Conservation (phyloP, 2,113 vertebrate genomes). For the Catagonus wagneri region DNA sequence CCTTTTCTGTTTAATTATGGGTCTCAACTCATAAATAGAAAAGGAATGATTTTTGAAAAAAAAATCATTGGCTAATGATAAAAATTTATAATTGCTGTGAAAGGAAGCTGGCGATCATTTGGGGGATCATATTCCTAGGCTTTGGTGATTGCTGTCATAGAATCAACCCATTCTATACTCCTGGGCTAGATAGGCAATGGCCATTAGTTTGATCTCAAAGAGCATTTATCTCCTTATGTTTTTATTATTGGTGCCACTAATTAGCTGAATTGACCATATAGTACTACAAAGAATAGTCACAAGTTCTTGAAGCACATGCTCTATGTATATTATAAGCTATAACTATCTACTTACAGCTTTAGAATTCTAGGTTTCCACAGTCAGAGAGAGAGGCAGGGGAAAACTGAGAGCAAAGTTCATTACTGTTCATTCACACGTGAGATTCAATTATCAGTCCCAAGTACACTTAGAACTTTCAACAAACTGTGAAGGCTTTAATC, state of each 20-base stretch:
- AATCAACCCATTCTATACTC: neutral
- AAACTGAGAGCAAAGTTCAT: slow-evolving; percentile 56
- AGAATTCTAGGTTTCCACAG: slow-evolving; percentile 13
- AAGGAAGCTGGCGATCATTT: neutral
- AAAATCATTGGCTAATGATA: neutral
- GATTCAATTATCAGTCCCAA: slow-evolving; percentile 18
- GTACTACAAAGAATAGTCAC: neutral
- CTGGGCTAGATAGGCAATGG: neutral
- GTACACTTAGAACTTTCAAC: slow-evolving; percentile 21
- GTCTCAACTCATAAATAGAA: neutral
- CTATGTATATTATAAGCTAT: neutral
- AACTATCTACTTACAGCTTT: slow-evolving; percentile 17
- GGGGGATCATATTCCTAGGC: neutral
- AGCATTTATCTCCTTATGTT: neutral
- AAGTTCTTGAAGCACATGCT: neutral
- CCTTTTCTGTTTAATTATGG: slow-evolving; percentile 21
- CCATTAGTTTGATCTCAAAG: neutral
- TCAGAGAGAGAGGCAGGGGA: neutral
- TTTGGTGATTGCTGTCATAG: neutral
- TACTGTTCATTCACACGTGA: neutral
- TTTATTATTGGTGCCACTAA: neutral
- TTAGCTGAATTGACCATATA: neutral
- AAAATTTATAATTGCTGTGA: neutral
- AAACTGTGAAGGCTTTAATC: neutral
- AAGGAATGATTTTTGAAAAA: neutral